phyloP scores from a whole-genome alignment of 2,113 vertebrate genomes.

The Collichthys lucidus region DNA sequence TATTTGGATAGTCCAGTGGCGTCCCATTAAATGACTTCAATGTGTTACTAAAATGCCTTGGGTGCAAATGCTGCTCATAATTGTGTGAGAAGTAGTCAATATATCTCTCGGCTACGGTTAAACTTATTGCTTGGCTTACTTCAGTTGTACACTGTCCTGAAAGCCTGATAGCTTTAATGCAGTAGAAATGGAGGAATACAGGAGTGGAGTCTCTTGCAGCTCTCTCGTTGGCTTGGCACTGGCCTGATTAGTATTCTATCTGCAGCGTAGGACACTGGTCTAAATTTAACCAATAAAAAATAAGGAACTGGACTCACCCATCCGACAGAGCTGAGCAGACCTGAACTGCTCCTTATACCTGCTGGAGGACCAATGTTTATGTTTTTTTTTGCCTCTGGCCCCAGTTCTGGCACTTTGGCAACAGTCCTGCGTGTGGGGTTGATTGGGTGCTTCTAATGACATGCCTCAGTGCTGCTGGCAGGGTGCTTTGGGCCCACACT shows the following conservation, averaged over 20 bases:
- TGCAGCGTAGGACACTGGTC: conserved; percentile 77
- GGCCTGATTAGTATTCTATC: conserved; percentile 85
- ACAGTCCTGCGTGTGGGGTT: conserved; percentile 49
- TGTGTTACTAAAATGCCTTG: conserved; percentile 65
- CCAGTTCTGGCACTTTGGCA: conserved; percentile 59
- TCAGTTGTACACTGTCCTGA: conserved; percentile 48
- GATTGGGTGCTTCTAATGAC: conserved; percentile 75
- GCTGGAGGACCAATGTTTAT: conserved; percentile 57
- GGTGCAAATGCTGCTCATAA: conserved; percentile 63
- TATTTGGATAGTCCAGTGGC: conserved; percentile 63
- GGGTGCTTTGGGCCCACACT: conserved; percentile 55
- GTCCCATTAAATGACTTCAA: conserved; percentile 62
- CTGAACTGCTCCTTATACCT: conserved; percentile 46
- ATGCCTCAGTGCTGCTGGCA: conserved; percentile 66
- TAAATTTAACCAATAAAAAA: conserved; percentile 84
- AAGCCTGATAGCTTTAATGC: conserved; percentile 67
- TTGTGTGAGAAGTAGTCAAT: conserved; percentile 49
- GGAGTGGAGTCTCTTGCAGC: conserved; percentile 60
- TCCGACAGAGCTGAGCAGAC: conserved; percentile 47
- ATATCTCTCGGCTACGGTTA: conserved; percentile 60
- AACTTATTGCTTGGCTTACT: conserved; percentile 53
- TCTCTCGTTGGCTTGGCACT: conserved; percentile 64
- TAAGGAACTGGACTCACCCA: conserved; percentile 68
- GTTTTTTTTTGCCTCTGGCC: conserved; percentile 51
- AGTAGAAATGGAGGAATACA: conserved; percentile 54